A percentile compares a stretch with the other conserved stretches of the same genome.
phyloP scores from a whole-genome alignment of 2,888 invertebrate genomes.

The Mylabris sibirica region DNA sequence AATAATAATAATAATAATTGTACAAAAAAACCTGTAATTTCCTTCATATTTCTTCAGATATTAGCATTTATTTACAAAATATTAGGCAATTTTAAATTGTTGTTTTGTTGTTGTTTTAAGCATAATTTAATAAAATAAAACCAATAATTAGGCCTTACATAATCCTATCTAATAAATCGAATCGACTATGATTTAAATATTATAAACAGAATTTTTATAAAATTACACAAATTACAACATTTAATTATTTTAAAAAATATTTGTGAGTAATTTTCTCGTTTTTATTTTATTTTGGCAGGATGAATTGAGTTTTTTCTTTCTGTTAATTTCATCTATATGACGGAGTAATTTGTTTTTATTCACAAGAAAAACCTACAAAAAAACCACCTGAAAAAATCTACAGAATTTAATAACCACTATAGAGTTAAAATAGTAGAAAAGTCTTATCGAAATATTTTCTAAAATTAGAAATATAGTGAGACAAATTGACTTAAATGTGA shows the following conservation, averaged over 20 bases:
- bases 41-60: conserved; percentile 22
- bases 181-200: conserved; percentile 23
- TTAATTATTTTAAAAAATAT: conserved; percentile 31
- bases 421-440: conserved; percentile 13
- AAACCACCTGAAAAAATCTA: conserved; percentile 19
- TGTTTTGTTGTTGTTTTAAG: conserved; percentile 26
- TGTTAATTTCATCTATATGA: conserved; percentile 26
- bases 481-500: conserved; percentile 1
- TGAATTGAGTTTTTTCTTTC: conserved; percentile 33
- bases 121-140: conserved; percentile 30
- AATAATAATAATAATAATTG: background rate
- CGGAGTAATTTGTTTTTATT: conserved; percentile 35
- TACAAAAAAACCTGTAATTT: conserved; percentile 52
- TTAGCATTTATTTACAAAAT: conserved; percentile 28
- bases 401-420: conserved; percentile 16
- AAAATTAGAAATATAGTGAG: conserved; percentile 2
- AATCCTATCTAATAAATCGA: conserved; percentile 19
- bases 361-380: background rate
- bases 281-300: conserved; percentile 45
- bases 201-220: conserved; percentile 10
- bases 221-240: conserved; percentile 31
- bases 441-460: conserved; percentile 3
- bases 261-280: conserved; percentile 26
- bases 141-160: conserved; percentile 28
- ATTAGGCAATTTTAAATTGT: conserved; percentile 22